phyloP scores from a whole-genome alignment of 2,113 vertebrate genomes.

The Gnathonemus longibarbis region DNA sequence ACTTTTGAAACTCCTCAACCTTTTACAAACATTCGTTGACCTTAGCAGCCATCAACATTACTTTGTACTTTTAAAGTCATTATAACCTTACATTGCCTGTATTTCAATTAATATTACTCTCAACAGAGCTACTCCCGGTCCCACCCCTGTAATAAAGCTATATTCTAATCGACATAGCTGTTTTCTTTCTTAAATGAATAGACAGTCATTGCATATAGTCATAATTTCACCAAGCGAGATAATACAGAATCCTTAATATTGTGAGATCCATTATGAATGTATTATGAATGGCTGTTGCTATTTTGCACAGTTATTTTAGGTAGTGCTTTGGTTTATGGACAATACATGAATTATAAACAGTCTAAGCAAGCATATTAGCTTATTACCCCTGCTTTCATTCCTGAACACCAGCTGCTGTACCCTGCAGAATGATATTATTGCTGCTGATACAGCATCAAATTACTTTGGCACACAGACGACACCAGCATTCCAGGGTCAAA shows the following conservation, averaged over 20 bases:
- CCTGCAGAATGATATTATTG: conserved; percentile 8
- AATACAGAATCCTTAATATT: background rate
- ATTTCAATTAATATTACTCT: conserved; percentile 3
- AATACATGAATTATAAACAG: background rate
- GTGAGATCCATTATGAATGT: background rate
- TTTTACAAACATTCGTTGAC: background rate
- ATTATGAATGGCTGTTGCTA: background rate
- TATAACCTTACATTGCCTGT: background rate
- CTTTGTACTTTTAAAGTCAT: background rate
- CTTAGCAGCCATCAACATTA: background rate
- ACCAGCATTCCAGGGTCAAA: background rate
- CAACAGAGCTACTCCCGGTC: background rate
- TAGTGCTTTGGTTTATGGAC: background rate
- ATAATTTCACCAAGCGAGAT: background rate
- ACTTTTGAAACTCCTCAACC: background rate
- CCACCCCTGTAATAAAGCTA: background rate
- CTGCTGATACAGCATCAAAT: conserved; percentile 16
- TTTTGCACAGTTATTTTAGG: background rate
- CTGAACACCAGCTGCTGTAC: background rate
- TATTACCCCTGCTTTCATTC: background rate
- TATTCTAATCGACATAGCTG: background rate
- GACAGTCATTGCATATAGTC: background rate
- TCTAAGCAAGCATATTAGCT: conserved; percentile 6
- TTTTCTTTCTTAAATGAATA: background rate
- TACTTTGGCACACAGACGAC: conserved; percentile 4